Base-by-base conservation (phyloP, 1,140 invertebrate species). In the Drosophila varians region DNA sequence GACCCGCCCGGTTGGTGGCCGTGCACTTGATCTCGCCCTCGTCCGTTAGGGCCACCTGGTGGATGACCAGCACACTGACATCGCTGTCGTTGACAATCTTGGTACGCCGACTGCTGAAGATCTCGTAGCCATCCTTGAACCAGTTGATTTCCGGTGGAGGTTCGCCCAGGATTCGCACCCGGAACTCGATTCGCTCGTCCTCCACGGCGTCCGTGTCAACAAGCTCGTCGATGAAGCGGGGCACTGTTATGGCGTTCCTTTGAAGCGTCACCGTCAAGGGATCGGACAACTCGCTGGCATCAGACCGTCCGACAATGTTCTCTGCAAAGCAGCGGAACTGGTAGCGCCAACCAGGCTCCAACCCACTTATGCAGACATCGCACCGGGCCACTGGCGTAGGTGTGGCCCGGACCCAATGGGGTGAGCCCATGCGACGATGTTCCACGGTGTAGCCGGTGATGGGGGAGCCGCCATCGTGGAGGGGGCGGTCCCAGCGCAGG, bases 1-100 rank as follows among this genome's bases (percentile, higher is more conserved):
- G 95, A 7, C 97, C 97, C 11, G 80, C 94, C 73, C 95, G 93
- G 90, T 98, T 98, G 3, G 95, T 96, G 3, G 96, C 96, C 1
- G 96, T 95, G 83, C 96, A 97, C 92, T 97, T 97, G 45, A 98
- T 96, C 92, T 97, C 96, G 8, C 96, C 96, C 89, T 96, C 96
- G 82, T 97, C 96, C 31, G 93, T 94, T 2, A 96, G 90, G 4
- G 95, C 93, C 9, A 94, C 95, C 79, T 96, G 95, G 89, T 96
- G 94, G 74, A 97, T 96, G n/a, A 96, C 92, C 3, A 98, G 93
- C 25, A 95, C 93, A 90, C 96, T 97, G 23, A 92, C 93, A 16
- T 96, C 95, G 54, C 95, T 95, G 55, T 96, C 96, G 0, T 95
- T 96, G 0, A 94, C 92, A 60, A 97, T 96, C 71, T 94, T 94